phyloP scores from a whole-genome alignment of 2,888 invertebrate genomes.

The Apomyelois bistriatella region DNA sequence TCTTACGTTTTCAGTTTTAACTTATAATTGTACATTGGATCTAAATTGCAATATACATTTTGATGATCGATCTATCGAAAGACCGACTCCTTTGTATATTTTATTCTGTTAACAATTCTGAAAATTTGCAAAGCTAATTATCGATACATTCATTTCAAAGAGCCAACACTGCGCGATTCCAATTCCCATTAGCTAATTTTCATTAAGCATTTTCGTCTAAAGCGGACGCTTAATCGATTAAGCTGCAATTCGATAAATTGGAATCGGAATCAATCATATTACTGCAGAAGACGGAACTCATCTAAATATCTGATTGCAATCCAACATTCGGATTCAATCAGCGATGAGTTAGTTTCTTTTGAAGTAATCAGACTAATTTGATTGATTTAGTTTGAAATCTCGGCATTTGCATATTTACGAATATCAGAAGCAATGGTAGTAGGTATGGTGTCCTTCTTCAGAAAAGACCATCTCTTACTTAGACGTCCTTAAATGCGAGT shows the following conservation, averaged over 20 bases:
- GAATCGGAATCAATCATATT: slow-evolving; percentile 12
- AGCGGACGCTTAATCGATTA: slow-evolving; percentile 7
- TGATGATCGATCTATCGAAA: too few species aligned
- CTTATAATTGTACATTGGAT: too few species aligned
- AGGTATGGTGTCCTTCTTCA: too few species aligned
- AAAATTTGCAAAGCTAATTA: too few species aligned
- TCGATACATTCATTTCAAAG: background rate
- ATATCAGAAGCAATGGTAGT: too few species aligned
- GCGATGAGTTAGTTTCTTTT: slow-evolving; percentile 1
- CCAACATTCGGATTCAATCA: slow-evolving; percentile 1
- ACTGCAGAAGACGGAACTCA: slow-evolving; percentile 10
- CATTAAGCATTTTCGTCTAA: slow-evolving; percentile 2
- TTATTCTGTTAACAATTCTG: too few species aligned
- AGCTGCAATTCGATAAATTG: slow-evolving; percentile 8
- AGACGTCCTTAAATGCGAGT: too few species aligned
- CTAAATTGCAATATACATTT: too few species aligned
- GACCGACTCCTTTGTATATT: too few species aligned
- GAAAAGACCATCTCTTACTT: too few species aligned
- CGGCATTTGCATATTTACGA: background rate
- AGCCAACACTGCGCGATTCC: background rate
- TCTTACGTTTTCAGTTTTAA: too few species aligned
- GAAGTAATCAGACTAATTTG: background rate
- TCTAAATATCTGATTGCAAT: slow-evolving; percentile 11
- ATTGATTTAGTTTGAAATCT: background rate
- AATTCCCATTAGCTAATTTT: background rate